Evolutionary conservation across 2,797 vertebrate genomes (phyloP), one percentile per base, ranked within the genome.

Genomic region (Setipinna tenuifilis): DNA sequence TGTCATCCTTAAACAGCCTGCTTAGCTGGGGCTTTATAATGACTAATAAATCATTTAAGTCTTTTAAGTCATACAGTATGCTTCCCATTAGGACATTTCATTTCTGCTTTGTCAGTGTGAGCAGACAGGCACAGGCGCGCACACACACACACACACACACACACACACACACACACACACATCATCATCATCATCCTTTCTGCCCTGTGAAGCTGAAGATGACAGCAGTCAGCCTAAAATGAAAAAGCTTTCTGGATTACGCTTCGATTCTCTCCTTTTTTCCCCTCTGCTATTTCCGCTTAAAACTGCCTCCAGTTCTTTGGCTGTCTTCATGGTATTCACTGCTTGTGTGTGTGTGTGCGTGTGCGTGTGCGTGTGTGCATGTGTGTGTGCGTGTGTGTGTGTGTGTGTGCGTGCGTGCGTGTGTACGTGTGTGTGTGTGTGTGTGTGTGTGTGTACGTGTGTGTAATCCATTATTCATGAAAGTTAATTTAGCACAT

Each of bases 231-330:
- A 14, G 85, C 25, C 75, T 85, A 65, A 84, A 82, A 83, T 86
- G 65, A 89, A 89, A 82, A 88, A 85, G 83, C 82, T 84, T 25
- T 62, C 83, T 87, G 84, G 78, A 85, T 89, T 84, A 82, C 68
- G 80, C 54, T 11, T 21, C 19, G 16, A 21, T 54, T 3, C 9
- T 54, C 50, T 54, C 9, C 14, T 54, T 54, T 14, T 48, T 14
- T 7, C 84, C 85, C 88, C 87, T 91, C 81, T 88, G 83, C 83
- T 88, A 82, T 84, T 88, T 85, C 71, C 85, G 82, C 85, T 89
- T 75, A 87, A 86, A 90, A 85, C 85, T 84, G 58, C 87, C 62
- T 87, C 44, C 81, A 44, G 71, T 83, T 84, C 81, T 83, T 71
- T 31, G 62, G 84, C 35, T 68, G n/a, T 78, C 87, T 84, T 85